Evolutionary conservation across 2,888 invertebrate genomes (phyloP), one percentile per base, ranked within the genome.

Genomic region (Abrostola tripartita): DNA sequence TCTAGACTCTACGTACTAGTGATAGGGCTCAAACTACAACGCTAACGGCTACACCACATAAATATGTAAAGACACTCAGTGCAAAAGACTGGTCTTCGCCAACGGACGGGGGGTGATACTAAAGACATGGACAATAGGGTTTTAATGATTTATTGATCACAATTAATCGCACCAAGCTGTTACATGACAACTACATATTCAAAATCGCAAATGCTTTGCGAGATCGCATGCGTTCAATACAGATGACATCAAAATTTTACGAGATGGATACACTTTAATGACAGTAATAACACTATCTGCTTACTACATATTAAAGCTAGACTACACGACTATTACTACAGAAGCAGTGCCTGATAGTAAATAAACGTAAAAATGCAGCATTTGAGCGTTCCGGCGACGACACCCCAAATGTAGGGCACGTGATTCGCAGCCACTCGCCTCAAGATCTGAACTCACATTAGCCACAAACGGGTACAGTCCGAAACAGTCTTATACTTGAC

Each of bases 371-470:
- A 86, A 89, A 87, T 85, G 85, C 90, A 88, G 89, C 89, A 82
- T 85, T 86, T 80, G 87, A 85, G 90, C 85, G 86, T 84, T 90
- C 90, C 89, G 84, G 85, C 85, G 90, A 85, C 88, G 89, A 84
- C 89, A 88, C 89, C 90, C 90, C 81, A 84, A 88, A 92, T 90
- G 81, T 91, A 89, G 93, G 93, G 91, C 93, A 92, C 90, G 92
- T 92, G 92, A 88, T 84, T 85, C 75, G 87, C 87, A 86, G 85
- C 80, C 89, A 85, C 89, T 85, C 86, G 88, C 86, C 83, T 85
- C 83, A 78, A 82, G 81, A 87, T 88, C 82, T 89, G 73, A 90
- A 94, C 93, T 93, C 92, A 94, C 93, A 93, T 94, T 88, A 88
- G 90, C 89, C 92, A 90, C 91, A 84, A 89, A 90, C 90, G 79